Base-by-base conservation (phyloP, 2,113 vertebrate genomes). In the Pardalotus punctatus region DNA sequence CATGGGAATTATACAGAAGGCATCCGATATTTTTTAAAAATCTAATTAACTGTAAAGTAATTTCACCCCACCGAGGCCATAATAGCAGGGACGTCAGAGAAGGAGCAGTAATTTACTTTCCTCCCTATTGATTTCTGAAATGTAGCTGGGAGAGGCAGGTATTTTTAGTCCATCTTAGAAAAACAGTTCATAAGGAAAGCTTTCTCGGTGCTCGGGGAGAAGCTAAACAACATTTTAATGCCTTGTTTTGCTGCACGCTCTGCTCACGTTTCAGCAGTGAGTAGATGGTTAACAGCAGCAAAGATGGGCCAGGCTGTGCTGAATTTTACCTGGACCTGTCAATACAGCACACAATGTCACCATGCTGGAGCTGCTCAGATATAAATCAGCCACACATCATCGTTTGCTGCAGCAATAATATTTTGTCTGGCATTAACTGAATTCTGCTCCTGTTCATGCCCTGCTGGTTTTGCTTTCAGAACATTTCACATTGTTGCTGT, bases 301-400 rank as follows among this genome's bases (percentile, higher is more conserved):
- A 74, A 61, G 82, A 82, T 12, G 42, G 35, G 38, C 27, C 50
- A 66, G 10, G 57, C 61, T 92, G 94, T 84, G 24, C 87, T 97
- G 95, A 97, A 97, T 98, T 97, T 98, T 97, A 95, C 97, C 98
- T 94, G 93, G 98, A 94, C 61, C 95, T 96, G 97, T 95, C 96
- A 91, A 51, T 76, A 43, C 22, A 70, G 54, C 42, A 47, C 54
- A 10, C 29, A 60, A 64, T 3, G 2, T 42, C 58, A 88, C 77
- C 38, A 47, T 74, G 50, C 35, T 17, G 40, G 70, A 2, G 8
- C 61, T 88, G 70, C 83, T 92, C 60, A 21, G 81, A 76, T n/a
- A 69, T 45, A 33, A 77, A 65, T 81, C 61, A 70, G 53, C 53
- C 57, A 85, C 53, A 72, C 56, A 60, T 71, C 70, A 38, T 93